These are phyloP conservation scores for Drosophila lutescens DNA, from an alignment of 2,888 invertebrate species.

Conservation along the genomic window DNA sequence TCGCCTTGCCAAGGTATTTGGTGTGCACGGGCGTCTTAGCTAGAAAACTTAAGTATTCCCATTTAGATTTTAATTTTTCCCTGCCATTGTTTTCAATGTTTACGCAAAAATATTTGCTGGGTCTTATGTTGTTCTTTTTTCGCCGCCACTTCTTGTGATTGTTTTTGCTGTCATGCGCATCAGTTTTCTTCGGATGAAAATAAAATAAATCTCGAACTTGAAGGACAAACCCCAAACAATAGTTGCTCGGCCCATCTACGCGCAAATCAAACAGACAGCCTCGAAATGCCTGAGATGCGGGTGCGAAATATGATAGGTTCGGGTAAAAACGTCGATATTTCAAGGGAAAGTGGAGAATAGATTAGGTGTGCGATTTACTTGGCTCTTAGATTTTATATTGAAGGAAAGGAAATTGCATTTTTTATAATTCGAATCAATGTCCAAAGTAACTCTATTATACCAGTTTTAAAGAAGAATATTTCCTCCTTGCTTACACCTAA, in stretches of 20 bases:
- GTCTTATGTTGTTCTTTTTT: constrained; percentile 36
- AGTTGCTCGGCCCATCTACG: constrained; percentile 36
- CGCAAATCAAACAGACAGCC: constrained; percentile 30
- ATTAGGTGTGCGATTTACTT: neutral
- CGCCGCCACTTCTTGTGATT: constrained; percentile 24
- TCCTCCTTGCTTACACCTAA: too few species aligned
- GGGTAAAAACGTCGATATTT: neutral
- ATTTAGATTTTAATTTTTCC: constrained; percentile 63
- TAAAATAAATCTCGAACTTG: constrained; percentile 59
- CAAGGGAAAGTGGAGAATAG: neutral
- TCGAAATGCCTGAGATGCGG: constrained; percentile 62
- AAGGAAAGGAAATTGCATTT: too few species aligned
- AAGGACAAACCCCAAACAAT: constrained; percentile 75
- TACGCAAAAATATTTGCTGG: constrained; percentile 66
- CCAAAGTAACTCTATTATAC: too few species aligned
- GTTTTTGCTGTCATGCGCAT: constrained; percentile 69
- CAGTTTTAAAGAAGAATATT: too few species aligned
- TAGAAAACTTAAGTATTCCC: constrained; percentile 68
- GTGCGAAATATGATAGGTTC: constrained; percentile 57
- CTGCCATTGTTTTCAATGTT: constrained; percentile 62
- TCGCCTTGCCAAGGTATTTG: constrained; percentile 78
- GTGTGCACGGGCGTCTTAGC: constrained; percentile 38
- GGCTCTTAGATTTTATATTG: too few species aligned
- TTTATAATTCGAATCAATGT: too few species aligned
- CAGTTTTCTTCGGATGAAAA: constrained; percentile 53